Evolutionary conservation across 2,888 invertebrate species (phyloP), one percentile per base, ranked within the genome.

Genomic region (Gryllus longicercus): DNA sequence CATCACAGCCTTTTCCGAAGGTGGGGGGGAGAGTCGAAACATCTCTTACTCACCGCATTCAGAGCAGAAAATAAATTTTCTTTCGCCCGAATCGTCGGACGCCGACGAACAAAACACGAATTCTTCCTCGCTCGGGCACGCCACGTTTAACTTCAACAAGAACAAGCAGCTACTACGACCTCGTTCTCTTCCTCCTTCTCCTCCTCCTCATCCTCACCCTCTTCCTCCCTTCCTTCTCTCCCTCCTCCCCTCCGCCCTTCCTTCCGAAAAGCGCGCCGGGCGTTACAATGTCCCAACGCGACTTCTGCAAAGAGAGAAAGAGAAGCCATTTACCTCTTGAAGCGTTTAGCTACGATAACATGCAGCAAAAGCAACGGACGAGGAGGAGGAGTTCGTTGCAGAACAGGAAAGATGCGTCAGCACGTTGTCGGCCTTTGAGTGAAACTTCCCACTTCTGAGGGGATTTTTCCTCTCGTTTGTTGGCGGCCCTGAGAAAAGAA

Each of bases 391-490:
- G 63, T 63, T 63, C 16, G 63, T 14, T 14, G 63, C 63, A 63
- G 63, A n/a, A 63, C 14, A n/a, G n/a, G 16, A 63, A n/a, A 63
- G n/a, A 63, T 18, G 63, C 63, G n/a, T 63, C 63, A n/a, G 63
- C 63, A 63, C 63, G 63, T 63, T n/a, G 63, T n/a, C 63, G 63
- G 63, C 63, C 63, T 63, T 63, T 63, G 63, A 63, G 63, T n/a
- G 63, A 14, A 63, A 63, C 63, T 63, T 63, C 63, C n/a, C 63
- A 63, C 63, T 63, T 63, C 63, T n/a, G n/a, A n/a, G 63, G n/a
- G 63, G 63, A 63, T 63, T 63, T 63, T 63, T 63, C 63, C 63
- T 63, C 63, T 63, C 63, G 63, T 63, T 63, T 63, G 63, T 63
- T 63, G 63, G 63, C n/a, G n/a, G 63, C 63, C 63, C n/a, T 63